Conservation (phyloP, 2,113 vertebrate genomes). For the Solea senegalensis region DNA sequence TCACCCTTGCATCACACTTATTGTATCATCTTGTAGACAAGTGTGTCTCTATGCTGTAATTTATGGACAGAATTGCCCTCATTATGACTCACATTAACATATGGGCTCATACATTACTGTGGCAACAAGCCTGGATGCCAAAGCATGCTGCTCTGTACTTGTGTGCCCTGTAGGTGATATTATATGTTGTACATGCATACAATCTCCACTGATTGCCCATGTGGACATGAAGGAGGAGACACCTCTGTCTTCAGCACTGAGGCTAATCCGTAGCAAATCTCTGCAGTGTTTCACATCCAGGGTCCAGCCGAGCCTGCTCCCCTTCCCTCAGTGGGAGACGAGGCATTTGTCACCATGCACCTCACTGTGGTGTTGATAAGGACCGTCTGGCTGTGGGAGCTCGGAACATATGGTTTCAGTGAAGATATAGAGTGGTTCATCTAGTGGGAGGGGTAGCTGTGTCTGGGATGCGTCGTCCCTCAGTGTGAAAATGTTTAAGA, state of each 20-base stretch:
- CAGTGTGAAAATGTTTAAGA: conserved; percentile 10
- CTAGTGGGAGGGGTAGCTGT: neutral
- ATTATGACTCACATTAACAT: conserved; percentile 13
- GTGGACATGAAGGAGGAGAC: conserved; percentile 5
- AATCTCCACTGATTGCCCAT: neutral
- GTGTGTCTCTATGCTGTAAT: conserved; percentile 10
- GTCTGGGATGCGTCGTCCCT: neutral
- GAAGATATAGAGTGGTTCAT: conserved; percentile 56
- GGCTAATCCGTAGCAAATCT: conserved; percentile 15
- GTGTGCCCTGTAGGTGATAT: neutral
- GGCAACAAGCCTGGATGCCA: conserved; percentile 2
- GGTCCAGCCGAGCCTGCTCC: conserved; percentile 39
- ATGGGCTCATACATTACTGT: conserved; percentile 2
- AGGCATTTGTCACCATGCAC: conserved; percentile 57
- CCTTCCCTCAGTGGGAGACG: conserved; percentile 61
- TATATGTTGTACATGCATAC: neutral
- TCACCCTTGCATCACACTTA: too few species aligned
- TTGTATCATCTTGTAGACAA: conserved; percentile 3
- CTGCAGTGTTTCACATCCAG: conserved; percentile 30
- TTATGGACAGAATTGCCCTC: conserved; percentile 1
- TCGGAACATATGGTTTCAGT: conserved; percentile 77
- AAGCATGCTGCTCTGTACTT: conserved; percentile 7
- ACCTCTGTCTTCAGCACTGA: neutral
- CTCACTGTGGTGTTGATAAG: conserved; percentile 71
- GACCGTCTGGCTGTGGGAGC: conserved; percentile 51